Base-by-base conservation (phyloP, 2,888 invertebrate species). In the Eugnorisma glareosa region DNA sequence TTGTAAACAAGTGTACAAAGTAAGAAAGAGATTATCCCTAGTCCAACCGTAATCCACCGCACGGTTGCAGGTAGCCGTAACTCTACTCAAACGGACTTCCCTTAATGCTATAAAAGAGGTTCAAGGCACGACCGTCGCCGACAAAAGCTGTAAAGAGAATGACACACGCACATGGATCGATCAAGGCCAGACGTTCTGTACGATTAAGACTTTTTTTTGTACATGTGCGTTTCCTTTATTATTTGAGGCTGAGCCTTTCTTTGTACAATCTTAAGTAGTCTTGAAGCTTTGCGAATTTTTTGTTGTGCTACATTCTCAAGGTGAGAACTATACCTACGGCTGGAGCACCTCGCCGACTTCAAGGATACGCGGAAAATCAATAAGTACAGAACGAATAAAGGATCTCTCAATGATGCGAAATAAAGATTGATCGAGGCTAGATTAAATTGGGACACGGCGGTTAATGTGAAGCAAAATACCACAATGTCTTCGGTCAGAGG, bases 91-190 rank as follows among this genome's bases (percentile, higher is more conserved):
- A 74, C 57, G 77, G 75, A 85, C 83, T 84, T 86, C 77, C 81
- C 80, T 81, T 86, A 82, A 79, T 86, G 85, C 86, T 86, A 88
- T 89, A 89, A 89, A 92, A 88, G 81, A 81, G 82, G 85, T 84
- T 84, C 82, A 86, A 86, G 88, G 86, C 88, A 89, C 90, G 88
- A 88, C 90, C 86, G 89, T 82, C 89, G 84, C 84, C 87, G 85
- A 81, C 86, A 82, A 89, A 88, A 87, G 88, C 89, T 90, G 90
- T 92, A 92, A 92, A 92, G 87, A 87, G 91, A 93, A 89, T 92
- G 93, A 92, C 91, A 93, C 93, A 93, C 94, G 93, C 93, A 91
- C 90, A 84, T 87, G 92, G 94, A 94, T 95, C 95, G 95, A 96
- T 95, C 94, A 95, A 94, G 94, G 94, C 92, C 94, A 95, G 92